Evolutionary conservation across 2,113 vertebrate genomes (phyloP).

Genomic region (Crotophaga sulcirostris): DNA sequence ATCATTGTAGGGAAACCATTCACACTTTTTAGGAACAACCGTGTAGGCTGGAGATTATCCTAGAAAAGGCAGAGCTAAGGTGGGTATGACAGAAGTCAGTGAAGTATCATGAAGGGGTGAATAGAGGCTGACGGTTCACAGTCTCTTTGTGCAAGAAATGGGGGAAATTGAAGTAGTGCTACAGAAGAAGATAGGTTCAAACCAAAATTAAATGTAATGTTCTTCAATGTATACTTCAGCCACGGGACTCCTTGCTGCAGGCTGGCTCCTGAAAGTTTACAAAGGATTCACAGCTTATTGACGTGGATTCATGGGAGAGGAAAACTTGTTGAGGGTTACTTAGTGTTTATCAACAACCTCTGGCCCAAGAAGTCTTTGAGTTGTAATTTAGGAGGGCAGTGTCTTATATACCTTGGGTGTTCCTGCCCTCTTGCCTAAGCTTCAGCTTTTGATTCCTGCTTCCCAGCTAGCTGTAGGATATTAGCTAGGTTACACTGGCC

Average conservation of each 20-base stretch:
- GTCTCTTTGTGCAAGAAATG: background rate
- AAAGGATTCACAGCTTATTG: background rate
- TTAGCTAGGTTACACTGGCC: background rate
- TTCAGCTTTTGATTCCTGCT: background rate
- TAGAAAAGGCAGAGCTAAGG: background rate
- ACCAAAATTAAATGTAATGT: background rate
- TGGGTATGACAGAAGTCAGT: background rate
- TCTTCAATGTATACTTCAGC: background rate
- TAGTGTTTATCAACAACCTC: background rate
- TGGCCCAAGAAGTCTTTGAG: background rate
- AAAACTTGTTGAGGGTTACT: background rate
- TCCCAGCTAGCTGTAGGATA: rapidly evolving
- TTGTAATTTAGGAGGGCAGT: background rate
- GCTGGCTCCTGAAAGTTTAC: background rate
- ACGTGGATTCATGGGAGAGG: background rate
- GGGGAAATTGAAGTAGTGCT: background rate
- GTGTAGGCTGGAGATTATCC: background rate
- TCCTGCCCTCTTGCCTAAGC: background rate
- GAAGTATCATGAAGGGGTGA: background rate
- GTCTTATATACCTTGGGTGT: background rate
- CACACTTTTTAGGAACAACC: background rate
- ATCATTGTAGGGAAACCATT: background rate
- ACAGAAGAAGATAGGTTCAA: background rate
- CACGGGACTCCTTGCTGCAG: background rate
- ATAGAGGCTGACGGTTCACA: background rate